Evolutionary conservation across 2,888 invertebrate species (phyloP), one percentile per base, ranked within the genome.

Genomic region (Ophioninae sp.): DNA sequence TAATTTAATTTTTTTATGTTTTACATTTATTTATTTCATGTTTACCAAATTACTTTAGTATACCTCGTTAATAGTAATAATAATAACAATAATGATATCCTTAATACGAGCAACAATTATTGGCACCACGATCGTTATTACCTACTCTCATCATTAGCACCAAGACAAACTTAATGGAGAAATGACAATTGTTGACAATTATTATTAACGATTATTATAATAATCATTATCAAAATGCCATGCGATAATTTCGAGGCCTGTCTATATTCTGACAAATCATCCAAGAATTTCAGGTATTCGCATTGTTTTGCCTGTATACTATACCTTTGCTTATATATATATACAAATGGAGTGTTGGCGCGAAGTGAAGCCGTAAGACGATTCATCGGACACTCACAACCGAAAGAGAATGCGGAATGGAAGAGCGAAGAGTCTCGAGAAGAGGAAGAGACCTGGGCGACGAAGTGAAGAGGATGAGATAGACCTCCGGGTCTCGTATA

Each of bases 401-500:
- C 9, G 65, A 68, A 69, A 72, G 76, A 39, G 76, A 80, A 83
- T 79, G 79, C 79, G 76, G 79, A 73, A 83, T 73, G 83, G 65
- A 56, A 73, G 72, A 73, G 74, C 58, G 58, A 59, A 20, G 58
- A 59, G 22, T 59, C 22, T 41, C 81, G 68, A 23, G 82, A 69
- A 59, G 72, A 77, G 77, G 72, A 77, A 80, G 73, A 73, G 56
- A 59, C 68, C 41, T 44, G 59, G 61, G 72, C 74, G 58, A 78
- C 74, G 58, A 76, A 58, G 76, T 44, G 76, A 44, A 68, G 76
- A 76, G 69, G 69, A 78, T 44, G 68, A 75, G 79, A 82, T 75
- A 68, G 79, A 83, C 83, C 83, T 83, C 76, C 79, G 76, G 83
- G 79, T 82, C 75, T 72, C 65, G 41, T 61, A 63, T 72, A 30